phyloP scores from a whole-genome alignment of 2,797 vertebrate species.

The Serranus cabrilla region DNA sequence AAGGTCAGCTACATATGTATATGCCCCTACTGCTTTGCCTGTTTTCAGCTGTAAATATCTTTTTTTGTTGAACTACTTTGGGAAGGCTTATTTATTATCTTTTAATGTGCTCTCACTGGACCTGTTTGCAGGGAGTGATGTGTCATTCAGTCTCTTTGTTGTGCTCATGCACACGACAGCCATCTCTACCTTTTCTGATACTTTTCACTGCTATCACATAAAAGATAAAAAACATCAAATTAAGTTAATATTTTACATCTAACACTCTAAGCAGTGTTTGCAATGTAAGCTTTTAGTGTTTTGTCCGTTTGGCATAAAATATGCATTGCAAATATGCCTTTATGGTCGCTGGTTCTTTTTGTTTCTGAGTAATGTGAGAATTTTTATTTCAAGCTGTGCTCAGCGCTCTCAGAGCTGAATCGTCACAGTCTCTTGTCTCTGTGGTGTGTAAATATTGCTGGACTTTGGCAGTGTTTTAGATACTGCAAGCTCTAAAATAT shows the following conservation, averaged over 20 bases:
- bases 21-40: constrained; percentile 6
- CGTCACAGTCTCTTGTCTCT: constrained; percentile 55
- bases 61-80: constrained; percentile 54
- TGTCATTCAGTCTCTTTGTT: constrained; percentile 4
- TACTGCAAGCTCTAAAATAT: constrained; percentile 74
- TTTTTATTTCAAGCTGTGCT: constrained; percentile 18
- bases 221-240: constrained; percentile 7
- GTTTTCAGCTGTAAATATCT: constrained; percentile 69
- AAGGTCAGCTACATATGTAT: constrained; percentile 19
- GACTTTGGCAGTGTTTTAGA: constrained; percentile 70
- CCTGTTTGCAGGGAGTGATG: constrained; percentile 32
- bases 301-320: constrained; percentile 23
- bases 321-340: constrained; percentile 11
- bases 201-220: background rate
- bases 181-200: constrained; percentile 2
- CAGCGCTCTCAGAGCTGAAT: constrained; percentile 21
- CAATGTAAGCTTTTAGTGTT: constrained; percentile 20
- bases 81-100: constrained; percentile 78
- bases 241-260: background rate
- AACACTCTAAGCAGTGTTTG: constrained; percentile 4
- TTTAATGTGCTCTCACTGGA: constrained; percentile 71
- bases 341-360: constrained; percentile 21
- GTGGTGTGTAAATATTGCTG: constrained; percentile 81
- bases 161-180: background rate
- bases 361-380: constrained; percentile 37